These are phyloP conservation scores for Cactoblastis cactorum DNA, from an alignment of 2,888 invertebrate species.

Conservation along the genomic window DNA sequence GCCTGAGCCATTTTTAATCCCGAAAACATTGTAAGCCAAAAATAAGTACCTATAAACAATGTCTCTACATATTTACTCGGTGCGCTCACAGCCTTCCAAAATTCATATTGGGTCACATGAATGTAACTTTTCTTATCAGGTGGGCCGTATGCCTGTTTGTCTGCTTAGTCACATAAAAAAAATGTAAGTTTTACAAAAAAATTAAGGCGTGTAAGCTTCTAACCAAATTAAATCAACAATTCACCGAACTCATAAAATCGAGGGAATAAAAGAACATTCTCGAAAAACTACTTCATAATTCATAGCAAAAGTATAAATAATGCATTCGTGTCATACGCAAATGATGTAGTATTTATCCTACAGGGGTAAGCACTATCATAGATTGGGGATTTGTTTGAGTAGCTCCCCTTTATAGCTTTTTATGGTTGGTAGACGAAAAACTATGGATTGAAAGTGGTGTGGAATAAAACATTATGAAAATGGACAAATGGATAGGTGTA, in stretches of 20 bases:
- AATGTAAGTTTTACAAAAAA: too few relatives aligned
- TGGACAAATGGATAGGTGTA: too few relatives aligned
- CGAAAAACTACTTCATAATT: slow-evolving; percentile 7
- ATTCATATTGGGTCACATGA: too few relatives aligned
- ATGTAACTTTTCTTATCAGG: too few relatives aligned
- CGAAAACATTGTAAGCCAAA: too few relatives aligned
- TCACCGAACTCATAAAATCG: not conserved
- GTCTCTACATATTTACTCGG: too few relatives aligned
- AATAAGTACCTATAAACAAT: too few relatives aligned
- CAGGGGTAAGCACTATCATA: slow-evolving; percentile 22
- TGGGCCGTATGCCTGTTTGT: too few relatives aligned
- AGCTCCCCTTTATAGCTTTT: not conserved
- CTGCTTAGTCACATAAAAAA: too few relatives aligned
- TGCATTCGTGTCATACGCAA: slow-evolving; percentile 18
- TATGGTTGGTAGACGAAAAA: not conserved
- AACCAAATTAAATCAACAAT: not conserved
- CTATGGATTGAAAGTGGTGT: slow-evolving; percentile 3
- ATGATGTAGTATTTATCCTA: slow-evolving; percentile 11
- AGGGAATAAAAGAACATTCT: not conserved
- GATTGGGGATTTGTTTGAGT: slow-evolving; percentile 24
- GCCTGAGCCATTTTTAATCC: too few relatives aligned
- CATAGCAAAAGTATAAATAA: slow-evolving; percentile 17
- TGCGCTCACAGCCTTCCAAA: too few relatives aligned
- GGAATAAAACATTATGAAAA: slow-evolving; percentile 2
- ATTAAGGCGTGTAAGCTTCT: too few relatives aligned